phyloP scores from a whole-genome alignment of 2,888 invertebrate species.

The Lumbricus terrestris region DNA sequence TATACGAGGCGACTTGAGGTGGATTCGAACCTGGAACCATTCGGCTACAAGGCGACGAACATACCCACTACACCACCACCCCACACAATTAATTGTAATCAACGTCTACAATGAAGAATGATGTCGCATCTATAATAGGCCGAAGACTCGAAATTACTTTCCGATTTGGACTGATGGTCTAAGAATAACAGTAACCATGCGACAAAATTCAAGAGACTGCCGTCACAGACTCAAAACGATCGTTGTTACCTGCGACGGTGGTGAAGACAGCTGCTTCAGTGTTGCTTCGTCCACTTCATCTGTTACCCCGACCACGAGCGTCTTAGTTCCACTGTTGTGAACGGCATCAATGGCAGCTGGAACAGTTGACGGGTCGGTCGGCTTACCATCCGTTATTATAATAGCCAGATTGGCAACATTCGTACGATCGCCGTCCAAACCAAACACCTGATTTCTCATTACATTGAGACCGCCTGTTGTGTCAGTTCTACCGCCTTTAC shows the following conservation, averaged over 20 bases:
- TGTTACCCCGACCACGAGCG: neutral
- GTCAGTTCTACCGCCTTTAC: slow-evolving; percentile 4
- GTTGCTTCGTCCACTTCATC: neutral
- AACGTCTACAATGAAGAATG: too few relatives aligned
- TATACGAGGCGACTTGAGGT: too few relatives aligned
- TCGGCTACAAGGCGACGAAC: too few relatives aligned
- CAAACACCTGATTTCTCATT: neutral
- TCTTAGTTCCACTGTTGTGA: neutral
- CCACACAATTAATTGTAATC: too few relatives aligned
- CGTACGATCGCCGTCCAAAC: neutral
- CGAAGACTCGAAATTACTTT: too few relatives aligned
- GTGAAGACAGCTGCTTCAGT: slow-evolving; percentile 8
- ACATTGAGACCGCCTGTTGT: slow-evolving; percentile 4
- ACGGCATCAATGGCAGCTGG: neutral
- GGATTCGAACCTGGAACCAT: too few relatives aligned
- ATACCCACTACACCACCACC: too few relatives aligned
- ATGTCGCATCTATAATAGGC: too few relatives aligned
- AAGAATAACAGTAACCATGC: too few relatives aligned
- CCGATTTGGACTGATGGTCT: too few relatives aligned
- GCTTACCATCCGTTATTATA: slow-evolving; percentile 10
- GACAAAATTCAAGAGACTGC: too few relatives aligned
- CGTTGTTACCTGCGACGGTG: neutral
- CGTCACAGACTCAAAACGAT: too few relatives aligned
- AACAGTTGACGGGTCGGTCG: slow-evolving; percentile 7
- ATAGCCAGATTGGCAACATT: neutral